Base-by-base conservation (phyloP, 1,140 invertebrate species). In the Lordiphosa clarofinis region DNA sequence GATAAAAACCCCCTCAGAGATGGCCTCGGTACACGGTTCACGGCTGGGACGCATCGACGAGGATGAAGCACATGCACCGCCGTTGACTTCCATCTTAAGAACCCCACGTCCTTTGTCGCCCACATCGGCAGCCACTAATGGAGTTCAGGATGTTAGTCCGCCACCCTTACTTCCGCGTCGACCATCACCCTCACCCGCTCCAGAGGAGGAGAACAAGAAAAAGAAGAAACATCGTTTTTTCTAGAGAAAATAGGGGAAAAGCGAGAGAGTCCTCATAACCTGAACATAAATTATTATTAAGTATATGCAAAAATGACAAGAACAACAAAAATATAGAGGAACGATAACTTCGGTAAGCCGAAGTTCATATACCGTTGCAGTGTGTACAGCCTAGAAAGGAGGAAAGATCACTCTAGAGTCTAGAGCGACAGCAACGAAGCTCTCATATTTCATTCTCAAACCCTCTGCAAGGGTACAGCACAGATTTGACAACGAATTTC, bases 201-300 rank as follows among this genome's bases (percentile, higher is more conserved):
- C 56, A 21, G 65, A 65, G 4, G 53, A 36, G 7, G 72, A 76
- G 15, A 55, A 48, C 7, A 73, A 52, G n/a, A 57, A 56, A 10
- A 87, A 86, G 38, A 87, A 86, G 31, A 87, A 87, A 31, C 78
- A 75, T 24, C 42, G 79, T 21, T 87, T 87, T 21, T 87, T 87
- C 46, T 86, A 76, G 40, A 15, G 3, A 4, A 9, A 5, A 38
- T 4, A 40, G 40, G 15, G 19, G 24, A n/a, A 4, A 4, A 33
- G 43, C 31, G 24, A 2, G 44, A 43, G 55, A 49, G 49, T 46
- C 60, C 43, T 53, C n/a, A 21, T 10, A 49, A 52, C 64, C 66
- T 56, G 54, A 76, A 11, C 19, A 43, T 44, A 40, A 50, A 35
- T 54, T 58, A 40, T 21, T 35, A 8, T 57, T 69, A 71, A 55